These are phyloP conservation scores for Drosophila auraria DNA, from an alignment of 1,140 invertebrate species.

Conservation along the genomic window DNA sequence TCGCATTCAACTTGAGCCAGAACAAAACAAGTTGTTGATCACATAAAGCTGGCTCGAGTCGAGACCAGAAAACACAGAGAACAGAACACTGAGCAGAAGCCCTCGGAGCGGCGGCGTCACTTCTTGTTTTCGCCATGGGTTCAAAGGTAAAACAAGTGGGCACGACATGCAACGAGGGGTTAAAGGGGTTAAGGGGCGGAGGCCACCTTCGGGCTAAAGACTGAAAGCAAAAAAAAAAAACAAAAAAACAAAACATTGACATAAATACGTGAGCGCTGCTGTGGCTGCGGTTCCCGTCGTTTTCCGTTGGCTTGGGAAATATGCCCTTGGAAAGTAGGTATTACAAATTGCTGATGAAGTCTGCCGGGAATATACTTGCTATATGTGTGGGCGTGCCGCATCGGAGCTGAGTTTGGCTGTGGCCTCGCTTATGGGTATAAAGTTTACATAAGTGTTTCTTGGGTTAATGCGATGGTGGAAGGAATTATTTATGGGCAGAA, in stretches of 20 bases:
- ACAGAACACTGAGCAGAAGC: conserved; percentile 13
- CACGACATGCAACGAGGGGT: conserved; percentile 71
- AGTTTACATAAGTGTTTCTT: conserved; percentile 8
- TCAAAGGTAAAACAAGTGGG: conserved; percentile 79
- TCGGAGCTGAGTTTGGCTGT: conserved; percentile 2
- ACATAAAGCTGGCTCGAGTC: conserved; percentile 65
- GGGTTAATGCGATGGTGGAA: background rate
- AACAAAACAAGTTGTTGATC: conserved; percentile 82
- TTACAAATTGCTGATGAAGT: conserved; percentile 64
- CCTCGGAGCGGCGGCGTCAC: conserved; percentile 49
- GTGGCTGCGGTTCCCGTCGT: conserved; percentile 40
- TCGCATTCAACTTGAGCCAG: conserved; percentile 56
- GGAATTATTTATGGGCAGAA: background rate
- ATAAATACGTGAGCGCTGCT: conserved; percentile 72
- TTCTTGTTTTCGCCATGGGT: conserved; percentile 71
- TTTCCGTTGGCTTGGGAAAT: conserved; percentile 34
- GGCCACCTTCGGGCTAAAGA: conserved; percentile 13
- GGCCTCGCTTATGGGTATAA: background rate
- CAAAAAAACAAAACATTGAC: conserved; percentile 80
- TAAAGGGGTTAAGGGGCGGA: background rate
- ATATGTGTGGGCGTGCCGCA: conserved; percentile 21
- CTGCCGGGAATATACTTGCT: conserved; percentile 39
- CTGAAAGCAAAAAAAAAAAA: conserved; percentile 41
- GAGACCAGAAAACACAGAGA: conserved; percentile 36
- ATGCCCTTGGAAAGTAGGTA: conserved; percentile 60